Evolutionary conservation across 2,888 invertebrate genomes (phyloP).

Genomic region (Mystacides longicornis): DNA sequence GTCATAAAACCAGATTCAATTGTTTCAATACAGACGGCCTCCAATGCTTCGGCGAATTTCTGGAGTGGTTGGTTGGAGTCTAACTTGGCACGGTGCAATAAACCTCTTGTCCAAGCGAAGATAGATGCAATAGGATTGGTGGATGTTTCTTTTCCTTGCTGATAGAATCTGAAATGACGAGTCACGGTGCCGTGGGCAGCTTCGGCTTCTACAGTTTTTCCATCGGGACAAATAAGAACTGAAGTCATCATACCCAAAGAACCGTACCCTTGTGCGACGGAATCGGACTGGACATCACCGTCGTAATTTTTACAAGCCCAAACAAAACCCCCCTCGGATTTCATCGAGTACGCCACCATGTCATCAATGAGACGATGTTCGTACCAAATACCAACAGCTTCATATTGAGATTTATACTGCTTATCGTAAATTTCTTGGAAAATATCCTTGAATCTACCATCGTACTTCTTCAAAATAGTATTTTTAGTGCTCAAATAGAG

Average conservation of each 20-base stretch:
- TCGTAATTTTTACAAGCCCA: conserved; percentile 99
- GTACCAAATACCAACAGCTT: conserved; percentile 88
- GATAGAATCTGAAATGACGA: conserved; percentile 80
- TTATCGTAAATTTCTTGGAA: conserved; percentile 91
- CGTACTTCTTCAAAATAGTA: conserved; percentile 92
- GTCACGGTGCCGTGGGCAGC: conserved; percentile 98
- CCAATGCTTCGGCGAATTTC: conserved; percentile 79
- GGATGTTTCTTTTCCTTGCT: conserved; percentile 95
- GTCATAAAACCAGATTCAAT: conserved; percentile 96
- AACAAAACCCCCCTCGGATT: conserved; percentile 96
- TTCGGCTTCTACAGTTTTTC: conserved; percentile 95
- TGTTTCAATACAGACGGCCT: conserved; percentile 87
- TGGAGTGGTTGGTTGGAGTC: conserved; percentile 73
- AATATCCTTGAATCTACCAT: conserved; percentile 94
- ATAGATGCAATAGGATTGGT: conserved; percentile 99
- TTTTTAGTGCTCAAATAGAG: conserved; percentile 95
- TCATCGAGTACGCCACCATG: conserved; percentile 98
- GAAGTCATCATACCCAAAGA: conserved; percentile 98
- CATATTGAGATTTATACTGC: conserved; percentile 78
- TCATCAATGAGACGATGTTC: conserved; percentile 98
- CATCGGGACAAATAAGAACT: conserved; percentile 93
- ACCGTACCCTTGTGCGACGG: conserved; percentile 94
- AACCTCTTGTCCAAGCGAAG: conserved; percentile 95
- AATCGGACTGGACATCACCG: conserved; percentile 97
- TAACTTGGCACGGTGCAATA: conserved; percentile 88